A percentile compares a stretch with the other conserved stretches of the same genome.
Evolutionary conservation across 2,797 vertebrate species (phyloP).

Genomic region (Phrynocephalus vlangalii): DNA sequence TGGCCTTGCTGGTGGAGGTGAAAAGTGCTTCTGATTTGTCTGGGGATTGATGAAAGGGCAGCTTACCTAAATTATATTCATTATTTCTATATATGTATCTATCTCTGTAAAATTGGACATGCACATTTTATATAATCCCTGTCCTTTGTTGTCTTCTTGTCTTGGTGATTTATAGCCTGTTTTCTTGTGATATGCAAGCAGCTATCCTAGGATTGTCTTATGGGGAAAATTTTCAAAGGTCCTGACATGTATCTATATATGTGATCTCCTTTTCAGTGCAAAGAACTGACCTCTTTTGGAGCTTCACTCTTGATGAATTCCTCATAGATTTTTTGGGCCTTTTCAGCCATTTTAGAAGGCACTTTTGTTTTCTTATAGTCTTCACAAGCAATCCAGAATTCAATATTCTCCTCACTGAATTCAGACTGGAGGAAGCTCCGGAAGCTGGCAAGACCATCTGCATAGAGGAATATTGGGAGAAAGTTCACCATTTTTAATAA

Average conservation of each 20-base stretch:
- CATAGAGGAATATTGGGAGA: not conserved
- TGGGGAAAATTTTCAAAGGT: not conserved
- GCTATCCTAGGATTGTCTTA: not conserved
- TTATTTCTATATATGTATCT: not conserved
- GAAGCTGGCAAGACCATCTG: constrained; percentile 91
- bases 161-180: not conserved
- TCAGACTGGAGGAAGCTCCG: constrained; percentile 92
- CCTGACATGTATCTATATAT: not conserved
- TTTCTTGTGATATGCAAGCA: not conserved
- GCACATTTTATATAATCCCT: not conserved
- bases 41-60: too few species aligned
- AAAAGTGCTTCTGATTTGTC: too few species aligned
- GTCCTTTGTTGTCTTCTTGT: not conserved
- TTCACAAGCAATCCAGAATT: constrained; percentile 96
- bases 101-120: not conserved
- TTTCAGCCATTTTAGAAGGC: constrained; percentile 84
- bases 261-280: not conserved
- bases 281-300: constrained; percentile 89
- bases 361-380: constrained; percentile 93
- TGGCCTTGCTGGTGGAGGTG: too few species aligned
- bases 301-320: constrained; percentile 95
- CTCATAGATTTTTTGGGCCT: constrained; percentile 94
- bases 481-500: not conserved
- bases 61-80: not conserved
- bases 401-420: constrained; percentile 96